phyloP scores from a whole-genome alignment of 1,140 invertebrate species.

The Meloidogyne hapla region DNA sequence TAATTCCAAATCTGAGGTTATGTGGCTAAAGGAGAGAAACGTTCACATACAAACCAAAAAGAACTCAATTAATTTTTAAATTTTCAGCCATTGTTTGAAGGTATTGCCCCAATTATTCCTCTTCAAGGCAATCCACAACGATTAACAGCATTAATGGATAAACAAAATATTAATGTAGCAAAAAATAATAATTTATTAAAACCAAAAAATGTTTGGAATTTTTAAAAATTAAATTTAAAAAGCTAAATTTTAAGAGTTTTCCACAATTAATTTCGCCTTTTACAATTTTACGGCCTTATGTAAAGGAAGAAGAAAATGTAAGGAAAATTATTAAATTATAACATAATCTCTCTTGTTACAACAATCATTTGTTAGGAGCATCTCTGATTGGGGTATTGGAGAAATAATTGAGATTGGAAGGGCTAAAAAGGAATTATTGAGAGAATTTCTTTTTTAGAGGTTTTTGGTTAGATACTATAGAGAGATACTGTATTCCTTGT shows the following conservation, averaged over 20 bases:
- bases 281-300: not conserved
- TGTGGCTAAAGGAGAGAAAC: too few species aligned
- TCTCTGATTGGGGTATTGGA: too few species aligned
- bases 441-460: too few species aligned
- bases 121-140: conserved; percentile 30
- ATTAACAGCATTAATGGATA: conserved; percentile 32
- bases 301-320: conserved; percentile 1
- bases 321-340: not conserved
- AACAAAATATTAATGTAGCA: not conserved
- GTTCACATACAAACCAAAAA: too few species aligned
- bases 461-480: too few species aligned
- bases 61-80: too few species aligned
- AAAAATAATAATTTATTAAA: not conserved
- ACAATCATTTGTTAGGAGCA: too few species aligned
- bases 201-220: not conserved
- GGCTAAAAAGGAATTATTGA: too few species aligned
- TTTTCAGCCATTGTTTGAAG: conserved; percentile 36
- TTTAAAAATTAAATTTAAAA: not conserved
- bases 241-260: not conserved
- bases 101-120: conserved; percentile 35
- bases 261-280: not conserved
- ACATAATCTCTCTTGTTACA: too few species aligned
- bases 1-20: too few species aligned
- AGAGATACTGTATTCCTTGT: too few species aligned
- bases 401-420: too few species aligned